Evolutionary conservation across 2,797 vertebrate species (phyloP), one percentile per base, ranked within the genome.

Genomic region (Zalophus californianus): DNA sequence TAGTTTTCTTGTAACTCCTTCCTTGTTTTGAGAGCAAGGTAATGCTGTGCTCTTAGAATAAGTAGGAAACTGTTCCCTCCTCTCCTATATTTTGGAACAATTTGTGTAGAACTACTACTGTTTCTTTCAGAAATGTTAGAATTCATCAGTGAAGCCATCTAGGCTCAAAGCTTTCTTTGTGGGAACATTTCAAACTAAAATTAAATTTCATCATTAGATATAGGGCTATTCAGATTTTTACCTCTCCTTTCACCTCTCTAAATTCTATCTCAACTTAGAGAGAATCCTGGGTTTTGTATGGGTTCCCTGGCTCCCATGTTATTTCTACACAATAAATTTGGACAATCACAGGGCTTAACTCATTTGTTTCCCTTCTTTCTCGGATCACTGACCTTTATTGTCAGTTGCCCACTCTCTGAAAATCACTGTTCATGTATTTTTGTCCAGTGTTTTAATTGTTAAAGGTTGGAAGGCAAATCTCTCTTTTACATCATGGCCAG

Each of bases 121-220:
- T 89, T 91, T 95, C 41, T 97, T 87, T 50, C 60, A 72, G 73
- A 95, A 97, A 90, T 82, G 73, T 79, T 82, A 85, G 38, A 96
- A 93, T 62, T 91, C 80, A 94, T 52, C 64, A 84, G 23, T 77
- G 32, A 94, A 91, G 58, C 73, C 93, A 95, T 96, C 83, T 96
- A 86, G 52, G 56, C 58, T 58, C n/a, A 50, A 91, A 88, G 35
- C 52, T 58, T 83, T 75, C 35, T 79, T 32, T 90, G 72, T 64
- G 52, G 44, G 25, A 70, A 88, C n/a, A 38, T 8, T 96, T 68
- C 84, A 80, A 92, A 92, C 52, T 62, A 56, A 85, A 95, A 85
- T 56, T 64, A 20, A 78, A 58, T 80, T 80, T 94, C 29, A 85
- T 35, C 56, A 64, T 86, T 85, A 80, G 50, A 72, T 82, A 91